Base-by-base conservation (phyloP, 2,888 invertebrate species). In the Ernsta delagoae region DNA sequence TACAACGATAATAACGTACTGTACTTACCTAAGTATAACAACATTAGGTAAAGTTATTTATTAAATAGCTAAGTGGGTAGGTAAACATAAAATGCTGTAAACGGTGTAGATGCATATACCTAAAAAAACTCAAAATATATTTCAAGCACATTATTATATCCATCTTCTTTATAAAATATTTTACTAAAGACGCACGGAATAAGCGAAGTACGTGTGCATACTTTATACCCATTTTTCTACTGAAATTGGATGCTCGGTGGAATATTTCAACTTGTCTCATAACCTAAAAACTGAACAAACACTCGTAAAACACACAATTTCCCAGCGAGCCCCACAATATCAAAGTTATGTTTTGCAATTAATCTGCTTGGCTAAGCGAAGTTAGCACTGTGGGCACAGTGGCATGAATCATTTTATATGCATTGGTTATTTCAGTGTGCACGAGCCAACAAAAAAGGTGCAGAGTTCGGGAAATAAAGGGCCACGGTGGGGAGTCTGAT, bases 401-500 rank as follows among this genome's bases (percentile, higher is more conserved):
- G 8, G 57, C 34, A 85, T 87, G 84, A 84, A 88, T 88, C 85
- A 89, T 87, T 88, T 85, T 84, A 80, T 86, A 88, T 88, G 87
- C 87, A 86, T 87, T 86, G 74, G 73, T 72, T 76, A 75, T 74
- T 73, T 72, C 72, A 70, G 70, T 65, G 70, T 59, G 63, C 71
- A 54, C 34, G 34, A 56, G 34, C 36, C 43, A 54, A 60, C 63
- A 56, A 70, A 71, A 71, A 71, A 67, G 66, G 71, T 72, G 70
- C 56, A 71, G 72, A 71, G 62, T 71, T 73, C 59, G 59, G 67
- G 73, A 75, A 74, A 76, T 77, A 75, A 77, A 78, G 75, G 72
- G 70, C 70, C 63, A 56, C 63, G 50, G 48, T 65, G 62, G 71
- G 54, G 70, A 61, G 70, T 67, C 59, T 59, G 67, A 69, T 72